Base-by-base conservation (phyloP, 2,797 vertebrate genomes). In the Coregonus sp. region DNA sequence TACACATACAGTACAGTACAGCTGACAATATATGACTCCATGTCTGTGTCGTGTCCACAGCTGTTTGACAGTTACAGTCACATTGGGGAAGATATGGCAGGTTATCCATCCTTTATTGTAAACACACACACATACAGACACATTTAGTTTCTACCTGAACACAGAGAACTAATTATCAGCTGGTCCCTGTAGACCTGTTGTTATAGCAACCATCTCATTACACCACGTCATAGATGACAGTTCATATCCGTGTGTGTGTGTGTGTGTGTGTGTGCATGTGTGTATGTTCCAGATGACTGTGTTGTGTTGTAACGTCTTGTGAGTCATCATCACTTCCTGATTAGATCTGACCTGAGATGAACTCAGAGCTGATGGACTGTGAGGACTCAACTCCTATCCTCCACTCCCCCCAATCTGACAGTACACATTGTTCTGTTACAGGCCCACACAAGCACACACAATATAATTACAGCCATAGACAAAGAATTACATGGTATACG, bases 181-280 rank as follows among this genome's bases (percentile, higher is more conserved):
- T 9, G 50, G 76, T 88, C 86, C 77, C 84, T 52, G 47, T 66
- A 78, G 85, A 65, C 67, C 70, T 18, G 90, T 92, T 89, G 86
- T 90, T 84, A 90, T 89, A 82, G 90, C 71, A 87, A 83, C 90
- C 72, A 52, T 20, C 77, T 91, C 78, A 83, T 87, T 85, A 86
- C 71, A 14, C 72, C 75, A 16, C 63, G 52, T 78, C 68, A 68
- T 31, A 65, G 68, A 82, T 4, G 54, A 77, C 59, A 69, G 77
- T 78, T 80, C 15, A 69, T 80, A 84, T 82, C 74, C 59, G 52
- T 81, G 15, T 9, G 3, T 31, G 61, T 66, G 61, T 67, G 15
- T 31, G 6, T 37, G 12, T 74, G 35, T 50, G 59, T 50, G 40
- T 66, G n/a, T n/a, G n/a, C n/a, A 5, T 11, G 20, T 37, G 12